These are phyloP conservation scores for Fratercula arctica DNA, from an alignment of 2,797 vertebrate genomes.

Conservation along the genomic window DNA sequence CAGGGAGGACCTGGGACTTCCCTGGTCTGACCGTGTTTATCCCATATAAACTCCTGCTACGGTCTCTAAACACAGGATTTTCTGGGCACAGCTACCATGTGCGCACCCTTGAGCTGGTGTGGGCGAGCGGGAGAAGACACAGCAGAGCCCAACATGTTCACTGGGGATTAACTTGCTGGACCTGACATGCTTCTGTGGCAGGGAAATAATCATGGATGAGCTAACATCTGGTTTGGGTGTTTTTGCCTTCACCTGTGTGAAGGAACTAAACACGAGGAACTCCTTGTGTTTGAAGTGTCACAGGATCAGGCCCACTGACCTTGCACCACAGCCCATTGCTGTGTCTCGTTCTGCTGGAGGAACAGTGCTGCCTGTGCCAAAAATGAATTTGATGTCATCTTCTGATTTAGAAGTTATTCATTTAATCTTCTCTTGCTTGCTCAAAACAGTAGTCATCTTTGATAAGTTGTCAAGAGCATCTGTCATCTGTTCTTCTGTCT, in stretches of 20 bases:
- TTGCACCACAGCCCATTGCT: neutral
- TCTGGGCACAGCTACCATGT: rapidly evolving
- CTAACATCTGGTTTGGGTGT: rapidly evolving
- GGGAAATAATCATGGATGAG: neutral
- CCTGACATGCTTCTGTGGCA: rapidly evolving
- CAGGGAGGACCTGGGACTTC: neutral
- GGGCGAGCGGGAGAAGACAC: neutral
- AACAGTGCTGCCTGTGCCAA: neutral
- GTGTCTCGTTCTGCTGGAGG: neutral
- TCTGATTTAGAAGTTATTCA: neutral
- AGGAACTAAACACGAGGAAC: neutral
- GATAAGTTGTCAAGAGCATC: neutral
- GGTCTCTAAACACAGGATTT: neutral
- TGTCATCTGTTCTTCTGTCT: neutral
- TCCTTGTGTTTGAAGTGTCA: neutral
- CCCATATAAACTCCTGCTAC: neutral
- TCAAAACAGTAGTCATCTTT: neutral
- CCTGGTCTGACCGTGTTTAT: rapidly evolving
- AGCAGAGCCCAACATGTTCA: neutral
- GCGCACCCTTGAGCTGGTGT: rapidly evolving
- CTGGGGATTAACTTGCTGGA: neutral
- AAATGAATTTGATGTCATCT: neutral
- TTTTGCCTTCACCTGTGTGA: neutral
- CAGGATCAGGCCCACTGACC: neutral
- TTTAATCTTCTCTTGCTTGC: neutral